These are phyloP conservation scores for Ferrisia virgata DNA, from an alignment of 2,888 invertebrate genomes.

Conservation along the genomic window DNA sequence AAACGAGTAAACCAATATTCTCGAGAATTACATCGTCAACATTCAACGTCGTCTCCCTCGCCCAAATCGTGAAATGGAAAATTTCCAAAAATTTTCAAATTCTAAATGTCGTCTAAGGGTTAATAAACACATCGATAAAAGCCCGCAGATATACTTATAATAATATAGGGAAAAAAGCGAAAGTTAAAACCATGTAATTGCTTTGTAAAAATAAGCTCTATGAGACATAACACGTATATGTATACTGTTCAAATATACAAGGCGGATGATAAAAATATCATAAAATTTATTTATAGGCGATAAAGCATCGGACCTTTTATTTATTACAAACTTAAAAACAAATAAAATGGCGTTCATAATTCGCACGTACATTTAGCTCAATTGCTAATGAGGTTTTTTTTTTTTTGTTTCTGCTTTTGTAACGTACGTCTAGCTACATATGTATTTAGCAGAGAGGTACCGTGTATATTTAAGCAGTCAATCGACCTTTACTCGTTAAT, in stretches of 20 bases:
- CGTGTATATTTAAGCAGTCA: background rate
- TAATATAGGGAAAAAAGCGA: constrained; percentile 1
- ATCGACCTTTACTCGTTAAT: constrained; percentile 12
- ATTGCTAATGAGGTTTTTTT: constrained; percentile 23
- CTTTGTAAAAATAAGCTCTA: constrained; percentile 25
- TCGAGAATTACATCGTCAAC: no score
- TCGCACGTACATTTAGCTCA: constrained; percentile 19
- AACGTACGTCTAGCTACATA: background rate
- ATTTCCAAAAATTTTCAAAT: constrained; percentile 2
- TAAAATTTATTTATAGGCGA: constrained; percentile 41
- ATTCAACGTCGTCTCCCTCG: background rate
- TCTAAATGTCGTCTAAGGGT: background rate
- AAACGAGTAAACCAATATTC: no score
- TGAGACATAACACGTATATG: constrained; percentile 28
- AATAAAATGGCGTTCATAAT: constrained; percentile 26
- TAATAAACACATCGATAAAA: constrained; percentile 30
- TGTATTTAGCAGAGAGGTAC: background rate
- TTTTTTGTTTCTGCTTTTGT: background rate
- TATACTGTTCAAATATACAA: constrained; percentile 21
- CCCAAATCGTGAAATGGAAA: background rate
- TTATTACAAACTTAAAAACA: constrained; percentile 37
- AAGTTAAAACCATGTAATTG: constrained; percentile 23
- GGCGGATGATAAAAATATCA: constrained; percentile 36
- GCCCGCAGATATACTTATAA: no score
- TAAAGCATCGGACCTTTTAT: constrained; percentile 36